Evolutionary conservation across 2,797 vertebrate species (phyloP), one percentile per base, ranked within the genome.

Genomic region (Uromys caudimaculatus): DNA sequence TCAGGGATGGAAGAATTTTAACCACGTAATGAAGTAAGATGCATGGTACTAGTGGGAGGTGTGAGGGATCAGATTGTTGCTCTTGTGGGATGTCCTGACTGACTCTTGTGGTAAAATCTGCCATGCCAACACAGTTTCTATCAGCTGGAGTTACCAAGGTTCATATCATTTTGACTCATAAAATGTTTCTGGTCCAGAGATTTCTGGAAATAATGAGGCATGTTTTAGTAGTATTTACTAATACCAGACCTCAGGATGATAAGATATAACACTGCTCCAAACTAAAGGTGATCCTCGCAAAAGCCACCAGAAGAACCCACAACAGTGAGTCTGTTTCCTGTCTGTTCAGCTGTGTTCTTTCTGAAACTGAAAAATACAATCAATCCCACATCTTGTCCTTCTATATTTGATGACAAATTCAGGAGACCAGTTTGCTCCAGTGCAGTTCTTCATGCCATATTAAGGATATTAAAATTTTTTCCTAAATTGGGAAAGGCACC

Each of bases 341-440:
- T 98, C 98, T 99, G 95, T 99, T 99, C 98, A 99, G 99, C 98
- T 99, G 99, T 29, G 99, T 99, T 76, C 99, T 99, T 94, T 97
- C 96, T 96, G 95, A 97, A 97, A 98, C 96, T 98, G 98, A 97
- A 92, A 6, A 73, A 86, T 97, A 94, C 85, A 41, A 82, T 58
- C 17, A 79, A 41, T 52, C 47, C 67, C 97, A 93, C 96, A 97
- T 97, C 85, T 98, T 97, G 95, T 98, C 98, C 82, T 50, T 41
- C 76, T 77, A 94, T 97, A 97, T 98, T 97, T 98, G 97, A 95
- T 98, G 69, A 94, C 97, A 98, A 97, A 92, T 98, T 98, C 95
- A 97, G 98, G 98, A 98, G 95, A 97, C 97, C 92, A 96, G 96
- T 97, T 97, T 98, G 97, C 92, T 97, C 96, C 97, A 98, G 95